Percentiles rank a stretch among this genome's conserved stretches.
These are phyloP conservation scores for Sebastes jordani DNA, from an alignment of 2,797 vertebrate genomes.

Conservation along the genomic window DNA sequence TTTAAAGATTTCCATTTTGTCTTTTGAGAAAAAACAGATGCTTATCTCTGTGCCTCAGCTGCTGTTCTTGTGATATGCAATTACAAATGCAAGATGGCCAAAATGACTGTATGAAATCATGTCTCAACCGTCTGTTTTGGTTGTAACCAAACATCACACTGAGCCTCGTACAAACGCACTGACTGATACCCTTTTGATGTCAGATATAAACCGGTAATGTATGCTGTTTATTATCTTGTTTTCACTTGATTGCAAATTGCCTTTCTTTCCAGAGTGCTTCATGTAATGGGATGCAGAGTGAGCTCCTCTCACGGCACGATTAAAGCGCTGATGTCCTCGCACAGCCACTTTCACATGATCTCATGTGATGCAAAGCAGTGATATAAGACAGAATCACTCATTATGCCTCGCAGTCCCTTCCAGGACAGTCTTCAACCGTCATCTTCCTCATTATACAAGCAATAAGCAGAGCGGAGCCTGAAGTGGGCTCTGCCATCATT, in stretches of 20 bases:
- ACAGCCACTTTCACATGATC: slow-evolving; percentile 52
- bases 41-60: slow-evolving; percentile 2
- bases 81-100: slow-evolving; percentile 4
- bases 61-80: not conserved
- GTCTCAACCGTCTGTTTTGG: not conserved
- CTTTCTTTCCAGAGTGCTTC: slow-evolving; percentile 8
- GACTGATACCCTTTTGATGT: not conserved
- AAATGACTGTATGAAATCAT: slow-evolving; percentile 11
- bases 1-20: not conserved
- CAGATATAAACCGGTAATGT: not conserved
- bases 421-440: slow-evolving; percentile 11
- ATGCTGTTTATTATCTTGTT: slow-evolving; percentile 9
- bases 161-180: not conserved
- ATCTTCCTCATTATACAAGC: slow-evolving; percentile 42
- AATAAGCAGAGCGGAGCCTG: slow-evolving; percentile 30
- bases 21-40: slow-evolving; percentile 16
- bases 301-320: slow-evolving; percentile 8
- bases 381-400: slow-evolving; percentile 46
- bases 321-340: slow-evolving; percentile 13
- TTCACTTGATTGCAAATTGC: slow-evolving; percentile 36
- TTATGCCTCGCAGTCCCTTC: slow-evolving; percentile 27
- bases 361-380: slow-evolving; percentile 42
- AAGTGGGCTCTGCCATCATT: slow-evolving; percentile 29
- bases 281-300: slow-evolving; percentile 31
- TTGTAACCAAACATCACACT: not conserved